Conservation (phyloP, 2,113 vertebrate species). For the Paramisgurnus dabryanus region DNA sequence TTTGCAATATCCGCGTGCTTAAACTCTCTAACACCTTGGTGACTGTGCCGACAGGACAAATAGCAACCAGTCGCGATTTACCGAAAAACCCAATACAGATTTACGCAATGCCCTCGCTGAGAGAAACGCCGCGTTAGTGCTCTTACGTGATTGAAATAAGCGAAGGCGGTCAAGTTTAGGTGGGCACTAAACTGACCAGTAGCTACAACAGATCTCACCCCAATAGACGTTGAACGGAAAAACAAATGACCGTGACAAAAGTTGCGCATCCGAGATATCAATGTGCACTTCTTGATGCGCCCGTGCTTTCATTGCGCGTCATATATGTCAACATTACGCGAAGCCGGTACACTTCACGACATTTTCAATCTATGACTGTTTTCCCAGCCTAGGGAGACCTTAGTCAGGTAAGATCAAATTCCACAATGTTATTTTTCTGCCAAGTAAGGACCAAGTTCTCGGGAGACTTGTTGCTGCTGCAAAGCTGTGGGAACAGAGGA, state of each 20-base stretch:
- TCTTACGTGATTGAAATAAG: conserved; percentile 90
- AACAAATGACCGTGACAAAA: conserved; percentile 41
- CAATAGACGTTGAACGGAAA: conserved; percentile 48
- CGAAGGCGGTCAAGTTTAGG: conserved; percentile 72
- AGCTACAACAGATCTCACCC: conserved; percentile 56
- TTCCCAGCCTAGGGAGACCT: conserved; percentile 61
- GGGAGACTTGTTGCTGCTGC: conserved; percentile 88
- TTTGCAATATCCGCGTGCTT: conserved; percentile 98
- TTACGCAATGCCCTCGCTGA: conserved; percentile 86
- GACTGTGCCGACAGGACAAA: conserved; percentile 83
- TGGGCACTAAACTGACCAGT: conserved; percentile 60
- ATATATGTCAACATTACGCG: conserved; percentile 57
- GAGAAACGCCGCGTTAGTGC: conserved; percentile 83
- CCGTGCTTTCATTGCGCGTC: conserved; percentile 42
- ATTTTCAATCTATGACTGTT: conserved; percentile 56
- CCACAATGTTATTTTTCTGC: conserved; percentile 58
- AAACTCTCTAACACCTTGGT: conserved; percentile 96
- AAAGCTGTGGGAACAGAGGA: conserved; percentile 43
- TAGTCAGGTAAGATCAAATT: conserved; percentile 75
- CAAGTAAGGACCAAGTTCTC: conserved; percentile 73
- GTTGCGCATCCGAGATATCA: conserved; percentile 40
- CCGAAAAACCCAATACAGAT: conserved; percentile 82
- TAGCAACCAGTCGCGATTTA: conserved; percentile 82
- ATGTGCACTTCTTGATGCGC: conserved; percentile 41
- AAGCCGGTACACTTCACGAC: conserved; percentile 57